Percentiles rank a stretch among this genome's conserved stretches.
Conservation (phyloP, 2,888 invertebrate species). For the Blastobasis adustella region DNA sequence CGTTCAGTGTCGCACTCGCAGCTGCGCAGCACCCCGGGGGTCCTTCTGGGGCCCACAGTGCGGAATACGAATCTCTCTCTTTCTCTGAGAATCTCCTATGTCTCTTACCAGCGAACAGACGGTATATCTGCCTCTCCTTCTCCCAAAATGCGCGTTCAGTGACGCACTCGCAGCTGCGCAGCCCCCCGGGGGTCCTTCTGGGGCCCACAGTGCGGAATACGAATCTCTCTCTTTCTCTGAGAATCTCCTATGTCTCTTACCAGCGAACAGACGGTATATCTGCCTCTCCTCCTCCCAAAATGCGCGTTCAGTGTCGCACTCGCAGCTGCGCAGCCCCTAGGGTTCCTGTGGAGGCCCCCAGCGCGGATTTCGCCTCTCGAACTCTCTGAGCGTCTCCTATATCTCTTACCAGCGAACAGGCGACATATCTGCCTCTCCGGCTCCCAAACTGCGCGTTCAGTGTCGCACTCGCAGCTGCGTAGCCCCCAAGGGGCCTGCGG, state of each 20-base stretch:
- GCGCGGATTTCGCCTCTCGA: too few species aligned
- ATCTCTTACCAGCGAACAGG: constrained; percentile 43
- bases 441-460: constrained; percentile 48
- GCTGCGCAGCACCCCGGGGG: too few species aligned
- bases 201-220: too few species aligned
- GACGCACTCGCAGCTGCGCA: constrained; percentile 46
- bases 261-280: constrained; percentile 51
- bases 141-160: constrained; percentile 48
- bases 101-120: constrained; percentile 51
- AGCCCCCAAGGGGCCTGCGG: constrained; percentile 31
- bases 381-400: too few species aligned
- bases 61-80: too few species aligned
- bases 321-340: constrained; percentile 40
- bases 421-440: constrained; percentile 38
- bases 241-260: too few species aligned
- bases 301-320: constrained; percentile 38
- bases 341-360: constrained; percentile 33
- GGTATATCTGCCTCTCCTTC: constrained; percentile 34
- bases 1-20: constrained; percentile 45
- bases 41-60: too few species aligned
- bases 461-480: constrained; percentile 42
- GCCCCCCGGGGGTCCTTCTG: constrained; percentile 28
- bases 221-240: too few species aligned
- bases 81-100: too few species aligned
- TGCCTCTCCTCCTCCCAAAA: constrained; percentile 40